Evolutionary conservation across 2,113 vertebrate species (phyloP).

Genomic region (Dunckerocampus dactyliophorus): DNA sequence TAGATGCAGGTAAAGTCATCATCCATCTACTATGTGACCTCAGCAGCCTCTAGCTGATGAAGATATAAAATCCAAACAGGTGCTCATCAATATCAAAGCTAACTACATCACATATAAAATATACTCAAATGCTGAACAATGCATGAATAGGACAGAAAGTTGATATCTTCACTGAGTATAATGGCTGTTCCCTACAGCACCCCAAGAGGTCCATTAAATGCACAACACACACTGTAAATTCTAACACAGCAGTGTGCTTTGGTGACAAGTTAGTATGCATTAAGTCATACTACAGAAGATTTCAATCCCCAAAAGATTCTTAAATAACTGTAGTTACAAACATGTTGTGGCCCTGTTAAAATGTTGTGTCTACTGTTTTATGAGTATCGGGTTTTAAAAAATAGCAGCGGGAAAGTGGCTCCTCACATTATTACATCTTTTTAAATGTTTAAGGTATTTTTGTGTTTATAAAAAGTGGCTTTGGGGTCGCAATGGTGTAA

Average conservation of each 20-base stretch:
- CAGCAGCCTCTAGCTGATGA: constrained; percentile 9
- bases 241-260: constrained; percentile 10
- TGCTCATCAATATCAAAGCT: constrained; percentile 24
- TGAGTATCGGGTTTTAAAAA: not conserved
- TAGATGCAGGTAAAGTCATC: not conserved
- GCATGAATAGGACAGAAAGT: constrained; percentile 14
- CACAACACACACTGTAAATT: constrained; percentile 18
- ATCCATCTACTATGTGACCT: not conserved
- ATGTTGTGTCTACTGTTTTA: not conserved
- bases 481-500: too few relatives aligned
- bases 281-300: constrained; percentile 2
- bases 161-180: constrained; percentile 28
- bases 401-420: not conserved
- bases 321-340: not conserved
- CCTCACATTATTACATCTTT: too few relatives aligned
- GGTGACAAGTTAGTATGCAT: constrained; percentile 15
- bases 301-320: not conserved
- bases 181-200: not conserved
- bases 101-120: not conserved
- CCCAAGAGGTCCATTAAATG: constrained; percentile 11
- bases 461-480: too few relatives aligned
- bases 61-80: constrained; percentile 17
- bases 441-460: too few relatives aligned
- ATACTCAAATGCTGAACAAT: constrained; percentile 30
- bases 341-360: not conserved